These are phyloP conservation scores for Alethe castanea DNA, from an alignment of 2,113 vertebrate genomes.

Conservation along the genomic window DNA sequence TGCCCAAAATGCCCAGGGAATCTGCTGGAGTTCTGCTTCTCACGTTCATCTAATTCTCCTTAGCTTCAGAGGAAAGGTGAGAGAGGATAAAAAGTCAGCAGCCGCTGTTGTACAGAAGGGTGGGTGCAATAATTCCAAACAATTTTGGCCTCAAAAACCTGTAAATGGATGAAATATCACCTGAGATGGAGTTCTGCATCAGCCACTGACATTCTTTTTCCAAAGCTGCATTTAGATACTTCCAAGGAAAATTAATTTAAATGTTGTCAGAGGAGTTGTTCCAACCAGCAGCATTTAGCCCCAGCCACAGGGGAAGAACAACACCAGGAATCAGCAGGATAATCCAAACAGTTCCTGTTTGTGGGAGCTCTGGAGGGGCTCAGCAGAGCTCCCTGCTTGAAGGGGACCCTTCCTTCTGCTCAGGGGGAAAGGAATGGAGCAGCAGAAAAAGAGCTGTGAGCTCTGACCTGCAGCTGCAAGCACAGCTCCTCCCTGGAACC, in stretches of 20 bases:
- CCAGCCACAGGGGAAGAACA: neutral
- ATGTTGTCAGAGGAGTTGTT: neutral
- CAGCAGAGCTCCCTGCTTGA: neutral
- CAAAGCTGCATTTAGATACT: neutral
- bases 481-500: neutral
- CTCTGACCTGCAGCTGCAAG: neutral
- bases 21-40: neutral
- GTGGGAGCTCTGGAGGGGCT: neutral
- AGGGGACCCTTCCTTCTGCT: neutral
- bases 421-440: neutral
- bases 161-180: neutral
- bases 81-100: neutral
- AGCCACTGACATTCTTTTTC: neutral
- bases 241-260: neutral
- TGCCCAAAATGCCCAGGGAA: neutral
- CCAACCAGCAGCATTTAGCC: neutral
- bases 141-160: neutral
- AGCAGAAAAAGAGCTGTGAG: neutral
- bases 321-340: neutral
- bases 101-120: neutral
- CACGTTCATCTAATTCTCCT: neutral
- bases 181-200: neutral
- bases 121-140: neutral
- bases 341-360: neutral
- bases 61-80: neutral